Conservation (phyloP, 2,888 invertebrate species). For the Polymixis flavicincta region DNA sequence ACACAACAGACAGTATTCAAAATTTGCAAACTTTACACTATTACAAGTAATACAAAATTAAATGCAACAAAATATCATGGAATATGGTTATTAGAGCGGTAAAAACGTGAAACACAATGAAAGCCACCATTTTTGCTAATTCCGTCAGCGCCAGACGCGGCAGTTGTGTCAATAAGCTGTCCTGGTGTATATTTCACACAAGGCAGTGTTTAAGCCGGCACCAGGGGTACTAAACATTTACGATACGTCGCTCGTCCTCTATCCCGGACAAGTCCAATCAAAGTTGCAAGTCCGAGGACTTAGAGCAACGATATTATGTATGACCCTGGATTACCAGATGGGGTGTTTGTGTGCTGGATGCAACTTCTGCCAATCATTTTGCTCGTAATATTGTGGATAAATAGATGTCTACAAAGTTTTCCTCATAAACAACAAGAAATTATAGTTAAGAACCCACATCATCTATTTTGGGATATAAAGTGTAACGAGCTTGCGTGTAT, state of each 20-base stretch:
- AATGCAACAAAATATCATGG: not conserved
- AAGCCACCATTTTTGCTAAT: conserved; percentile 11
- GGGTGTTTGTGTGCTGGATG: conserved; percentile 47
- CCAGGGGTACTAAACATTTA: conserved; percentile 74
- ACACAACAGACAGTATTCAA: too few species aligned
- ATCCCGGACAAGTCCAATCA: conserved; percentile 74
- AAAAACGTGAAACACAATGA: not conserved
- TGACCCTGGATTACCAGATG: conserved; percentile 53
- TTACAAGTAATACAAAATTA: not conserved
- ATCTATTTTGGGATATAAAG: not conserved
- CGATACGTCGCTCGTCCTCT: conserved; percentile 66
- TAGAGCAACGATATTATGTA: conserved; percentile 70
- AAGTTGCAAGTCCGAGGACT: conserved; percentile 79
- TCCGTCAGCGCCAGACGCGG: conserved; percentile 11
- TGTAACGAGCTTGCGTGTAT: not conserved
- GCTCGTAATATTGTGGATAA: not conserved
- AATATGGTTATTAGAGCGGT: not conserved
- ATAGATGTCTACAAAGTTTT: conserved; percentile 12
- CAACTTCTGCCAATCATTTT: conserved; percentile 46
- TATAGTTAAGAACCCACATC: not conserved
- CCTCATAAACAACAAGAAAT: conserved; percentile 12
- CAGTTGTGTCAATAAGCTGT: conserved; percentile 41
- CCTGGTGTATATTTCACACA: conserved; percentile 53
- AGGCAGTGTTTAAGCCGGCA: conserved; percentile 66
- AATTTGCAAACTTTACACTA: too few species aligned